Conservation (phyloP, 1,140 invertebrate genomes). For the Phymorhynchus buccinoides region DNA sequence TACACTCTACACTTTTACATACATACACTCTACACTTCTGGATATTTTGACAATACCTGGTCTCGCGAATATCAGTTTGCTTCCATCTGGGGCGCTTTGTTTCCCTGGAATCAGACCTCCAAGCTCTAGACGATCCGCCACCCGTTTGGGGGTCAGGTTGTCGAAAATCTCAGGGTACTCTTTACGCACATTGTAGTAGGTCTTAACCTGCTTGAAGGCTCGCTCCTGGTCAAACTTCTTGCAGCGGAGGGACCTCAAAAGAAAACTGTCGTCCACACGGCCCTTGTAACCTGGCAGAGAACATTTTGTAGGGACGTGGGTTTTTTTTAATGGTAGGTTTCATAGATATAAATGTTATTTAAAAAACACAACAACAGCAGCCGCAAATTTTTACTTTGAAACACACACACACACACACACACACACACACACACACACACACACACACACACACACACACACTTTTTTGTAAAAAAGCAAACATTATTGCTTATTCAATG, state of each 20-base stretch:
- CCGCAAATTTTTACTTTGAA: not conserved
- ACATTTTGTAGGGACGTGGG: no score
- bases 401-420: no score
- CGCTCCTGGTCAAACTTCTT: slow-evolving; percentile 87
- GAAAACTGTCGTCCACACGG: slow-evolving; percentile 82
- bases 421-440: no score
- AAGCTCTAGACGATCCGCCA: slow-evolving; percentile 83
- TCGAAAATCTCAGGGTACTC: slow-evolving; percentile 81
- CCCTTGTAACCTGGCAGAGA: slow-evolving; percentile 57
- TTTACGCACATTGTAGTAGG: slow-evolving; percentile 86
- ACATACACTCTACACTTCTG: not conserved
- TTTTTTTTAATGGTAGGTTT: no score
- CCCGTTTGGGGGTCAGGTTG: slow-evolving; percentile 80
- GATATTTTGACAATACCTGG: slow-evolving; percentile 55
- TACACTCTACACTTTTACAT: not conserved
- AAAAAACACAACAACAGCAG: no score
- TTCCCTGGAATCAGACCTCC: slow-evolving; percentile 85
- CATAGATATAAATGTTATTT: no score
- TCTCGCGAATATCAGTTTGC: slow-evolving; percentile 83
- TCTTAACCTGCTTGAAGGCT: slow-evolving; percentile 88
- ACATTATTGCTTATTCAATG: not conserved
- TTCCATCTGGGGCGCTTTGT: slow-evolving; percentile 83
- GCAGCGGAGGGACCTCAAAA: slow-evolving; percentile 86
- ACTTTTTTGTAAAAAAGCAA: not conserved
- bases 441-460: not conserved